A percentile compares a stretch with the other conserved stretches of the same genome.
These are phyloP conservation scores for Mohoua ochrocephala DNA, from an alignment of 2,113 vertebrate genomes.

Conservation along the genomic window DNA sequence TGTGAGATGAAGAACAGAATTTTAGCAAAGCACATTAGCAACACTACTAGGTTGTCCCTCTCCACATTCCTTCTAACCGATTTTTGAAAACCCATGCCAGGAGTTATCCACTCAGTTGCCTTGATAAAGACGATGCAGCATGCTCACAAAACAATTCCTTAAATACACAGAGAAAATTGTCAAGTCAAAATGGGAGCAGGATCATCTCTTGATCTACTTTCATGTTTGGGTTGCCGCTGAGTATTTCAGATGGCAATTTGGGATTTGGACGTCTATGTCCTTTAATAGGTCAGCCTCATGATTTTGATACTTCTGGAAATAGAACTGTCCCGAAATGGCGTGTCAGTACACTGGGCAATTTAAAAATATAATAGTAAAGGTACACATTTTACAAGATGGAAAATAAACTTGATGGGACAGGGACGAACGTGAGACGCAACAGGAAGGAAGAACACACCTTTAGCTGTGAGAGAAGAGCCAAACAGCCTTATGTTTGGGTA, in stretches of 20 bases:
- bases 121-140: not conserved
- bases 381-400: not conserved
- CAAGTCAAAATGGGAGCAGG: not conserved
- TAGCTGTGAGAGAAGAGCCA: constrained; percentile 22
- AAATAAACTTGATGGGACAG: constrained; percentile 24
- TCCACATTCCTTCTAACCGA: not conserved
- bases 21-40: not conserved
- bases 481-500: constrained; percentile 27
- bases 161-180: not conserved
- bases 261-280: not conserved
- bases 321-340: not conserved
- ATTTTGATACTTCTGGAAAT: not conserved
- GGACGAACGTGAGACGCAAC: constrained; percentile 34
- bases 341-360: not conserved
- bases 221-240: not conserved
- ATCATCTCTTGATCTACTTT: not conserved
- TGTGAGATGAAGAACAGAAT: not conserved
- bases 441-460: constrained; percentile 6
- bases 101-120: not conserved
- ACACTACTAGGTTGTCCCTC: not conserved
- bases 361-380: constrained; percentile 16
- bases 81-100: not conserved
- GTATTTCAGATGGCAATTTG: not conserved
- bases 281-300: not conserved
- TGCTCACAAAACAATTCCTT: not conserved